phyloP scores from a whole-genome alignment of 2,113 vertebrate genomes.

The Delphinus delphis region DNA sequence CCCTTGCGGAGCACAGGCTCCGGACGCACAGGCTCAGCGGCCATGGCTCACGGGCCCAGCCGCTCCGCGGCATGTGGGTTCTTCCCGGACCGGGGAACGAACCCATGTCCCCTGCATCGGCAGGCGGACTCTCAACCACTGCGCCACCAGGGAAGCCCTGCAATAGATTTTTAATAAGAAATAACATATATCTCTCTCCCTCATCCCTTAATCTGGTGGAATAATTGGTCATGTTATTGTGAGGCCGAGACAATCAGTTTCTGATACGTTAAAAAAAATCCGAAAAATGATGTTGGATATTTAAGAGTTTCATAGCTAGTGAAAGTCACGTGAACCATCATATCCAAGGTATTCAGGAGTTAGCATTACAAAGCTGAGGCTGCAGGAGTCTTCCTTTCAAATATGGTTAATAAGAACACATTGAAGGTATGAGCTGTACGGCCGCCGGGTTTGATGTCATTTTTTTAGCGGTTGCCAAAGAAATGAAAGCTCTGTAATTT shows the following conservation, averaged over 20 bases:
- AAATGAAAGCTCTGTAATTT: conserved; percentile 59
- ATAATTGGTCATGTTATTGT: not conserved
- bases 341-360: not conserved
- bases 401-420: not conserved
- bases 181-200: not conserved
- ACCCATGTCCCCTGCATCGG: too few relatives aligned
- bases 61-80: too few relatives aligned
- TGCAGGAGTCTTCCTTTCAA: not conserved
- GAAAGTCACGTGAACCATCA: not conserved
- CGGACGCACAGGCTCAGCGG: accelerated
- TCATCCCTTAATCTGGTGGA: not conserved
- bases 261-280: not conserved
- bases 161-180: not conserved
- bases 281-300: not conserved
- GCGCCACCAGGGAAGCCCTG: not conserved
- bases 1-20: too few relatives aligned
- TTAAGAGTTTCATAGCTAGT: not conserved
- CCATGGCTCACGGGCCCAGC: too few relatives aligned
- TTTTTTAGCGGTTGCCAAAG: conserved; percentile 25
- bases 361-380: not conserved
- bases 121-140: too few relatives aligned
- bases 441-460: not conserved
- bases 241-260: not conserved
- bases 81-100: too few relatives aligned
- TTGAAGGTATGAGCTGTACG: not conserved